A percentile compares a stretch with the other conserved stretches of the same genome.
These are phyloP conservation scores for Eilema depressum DNA, from an alignment of 2,888 invertebrate species.

Conservation along the genomic window DNA sequence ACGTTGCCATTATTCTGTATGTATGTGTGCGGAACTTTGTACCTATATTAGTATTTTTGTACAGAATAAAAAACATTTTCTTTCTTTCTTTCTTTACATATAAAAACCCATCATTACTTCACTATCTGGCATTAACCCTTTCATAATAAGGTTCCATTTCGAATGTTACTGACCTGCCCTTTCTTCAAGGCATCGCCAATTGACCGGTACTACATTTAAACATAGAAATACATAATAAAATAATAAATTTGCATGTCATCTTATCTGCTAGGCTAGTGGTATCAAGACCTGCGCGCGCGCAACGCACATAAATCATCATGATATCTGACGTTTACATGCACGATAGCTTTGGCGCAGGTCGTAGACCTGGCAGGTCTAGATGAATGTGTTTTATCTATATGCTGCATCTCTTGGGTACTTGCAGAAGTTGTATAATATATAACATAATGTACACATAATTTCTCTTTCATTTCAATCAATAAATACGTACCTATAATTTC, in stretches of 20 bases:
- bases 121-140: too few relatives aligned
- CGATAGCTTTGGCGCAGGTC: constrained; percentile 63
- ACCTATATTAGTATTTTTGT: too few relatives aligned
- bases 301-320: constrained; percentile 49
- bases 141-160: too few relatives aligned
- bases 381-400: constrained; percentile 19
- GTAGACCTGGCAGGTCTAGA: constrained; percentile 50
- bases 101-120: too few relatives aligned
- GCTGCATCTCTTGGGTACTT: background rate
- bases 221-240: background rate
- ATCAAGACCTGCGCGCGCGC: constrained; percentile 45
- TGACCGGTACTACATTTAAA: background rate
- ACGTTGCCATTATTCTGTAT: too few relatives aligned
- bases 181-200: background rate
- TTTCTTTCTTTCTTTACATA: too few relatives aligned
- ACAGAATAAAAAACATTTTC: too few relatives aligned
- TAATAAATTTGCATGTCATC: constrained; percentile 9
- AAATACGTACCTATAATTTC: too few relatives aligned
- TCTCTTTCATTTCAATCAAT: too few relatives aligned
- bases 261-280: constrained; percentile 36
- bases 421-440: background rate
- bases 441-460: background rate
- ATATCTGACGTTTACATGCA: constrained; percentile 44
- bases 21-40: too few relatives aligned
- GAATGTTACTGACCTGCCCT: background rate